Conservation (phyloP, 2,797 vertebrate species). For the Crocodylus rhombifer region DNA sequence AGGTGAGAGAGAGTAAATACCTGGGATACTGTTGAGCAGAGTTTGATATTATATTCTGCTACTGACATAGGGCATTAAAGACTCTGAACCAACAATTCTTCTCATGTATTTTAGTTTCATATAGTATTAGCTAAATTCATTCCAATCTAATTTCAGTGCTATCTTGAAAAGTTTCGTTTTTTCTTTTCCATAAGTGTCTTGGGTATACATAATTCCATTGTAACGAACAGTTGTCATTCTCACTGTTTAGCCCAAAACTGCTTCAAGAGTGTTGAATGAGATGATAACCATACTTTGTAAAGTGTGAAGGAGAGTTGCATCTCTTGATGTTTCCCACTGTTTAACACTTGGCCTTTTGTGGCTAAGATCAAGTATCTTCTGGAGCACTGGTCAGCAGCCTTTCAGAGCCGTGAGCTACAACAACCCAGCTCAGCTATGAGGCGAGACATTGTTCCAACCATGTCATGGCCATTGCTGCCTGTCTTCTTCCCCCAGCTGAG, state of each 20-base stretch:
- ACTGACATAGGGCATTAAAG: background rate
- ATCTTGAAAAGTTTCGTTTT: background rate
- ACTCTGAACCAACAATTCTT: background rate
- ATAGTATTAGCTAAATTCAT: background rate
- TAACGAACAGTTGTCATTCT: background rate
- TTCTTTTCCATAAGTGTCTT: background rate
- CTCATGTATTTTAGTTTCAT: rapidly evolving
- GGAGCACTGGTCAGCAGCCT: too few species aligned
- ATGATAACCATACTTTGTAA: background rate
- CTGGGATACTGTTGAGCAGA: too few species aligned
- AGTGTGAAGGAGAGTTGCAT: background rate
- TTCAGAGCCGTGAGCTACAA: too few species aligned
- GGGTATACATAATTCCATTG: rapidly evolving
- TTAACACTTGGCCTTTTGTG: too few species aligned
- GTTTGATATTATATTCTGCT: too few species aligned
- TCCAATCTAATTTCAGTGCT: background rate
- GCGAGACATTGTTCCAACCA: too few species aligned
- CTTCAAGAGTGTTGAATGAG: background rate
- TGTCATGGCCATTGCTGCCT: too few species aligned
- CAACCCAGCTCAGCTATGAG: too few species aligned
- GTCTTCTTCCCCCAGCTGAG: too few species aligned
- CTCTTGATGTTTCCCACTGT: background rate
- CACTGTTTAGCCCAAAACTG: background rate
- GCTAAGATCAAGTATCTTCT: too few species aligned
- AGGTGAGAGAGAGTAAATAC: background rate